A percentile compares a stretch with the other conserved stretches of the same genome.
Conservation (phyloP, 2,113 vertebrate species). For the Sardina pilchardus region DNA sequence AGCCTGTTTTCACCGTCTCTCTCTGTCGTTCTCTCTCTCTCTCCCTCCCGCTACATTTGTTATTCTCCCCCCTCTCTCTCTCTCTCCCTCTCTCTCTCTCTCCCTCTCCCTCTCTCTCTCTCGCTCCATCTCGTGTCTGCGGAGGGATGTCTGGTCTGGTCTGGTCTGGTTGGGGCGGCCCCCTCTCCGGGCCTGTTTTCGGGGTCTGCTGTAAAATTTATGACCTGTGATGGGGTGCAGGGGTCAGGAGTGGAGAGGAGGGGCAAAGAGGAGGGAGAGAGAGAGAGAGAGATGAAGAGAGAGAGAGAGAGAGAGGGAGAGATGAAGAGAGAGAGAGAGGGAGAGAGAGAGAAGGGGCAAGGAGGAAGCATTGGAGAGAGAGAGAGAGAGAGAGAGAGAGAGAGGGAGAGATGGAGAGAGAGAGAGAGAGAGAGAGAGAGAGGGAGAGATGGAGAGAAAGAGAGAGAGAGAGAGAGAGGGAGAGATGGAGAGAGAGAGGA, state of each 20-base stretch:
- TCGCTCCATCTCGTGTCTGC: constrained; percentile 60
- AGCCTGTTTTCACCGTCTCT: no score
- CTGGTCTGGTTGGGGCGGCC: background rate
- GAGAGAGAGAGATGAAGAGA: background rate
- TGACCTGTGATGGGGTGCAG: constrained; percentile 85
- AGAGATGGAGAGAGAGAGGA: no score
- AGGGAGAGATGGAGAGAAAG: no score
- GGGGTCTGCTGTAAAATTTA: constrained; percentile 88
- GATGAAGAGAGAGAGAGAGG: background rate
- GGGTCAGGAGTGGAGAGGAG: constrained; percentile 65
- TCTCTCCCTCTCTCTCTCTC: background rate
- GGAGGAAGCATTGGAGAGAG: background rate
- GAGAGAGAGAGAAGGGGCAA: constrained; percentile 19
- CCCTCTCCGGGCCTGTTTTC: constrained; percentile 83
- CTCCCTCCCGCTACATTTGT: background rate
- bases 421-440: constrained; percentile 71
- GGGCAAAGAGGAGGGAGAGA: constrained; percentile 17
- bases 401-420: no score
- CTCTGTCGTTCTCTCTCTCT: background rate
- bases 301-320: background rate
- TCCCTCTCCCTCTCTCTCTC: background rate
- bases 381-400: constrained; percentile 9
- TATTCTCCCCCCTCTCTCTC: background rate
- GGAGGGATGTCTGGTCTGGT: background rate
- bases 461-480: no score